Evolutionary conservation across 1,140 invertebrate species (phyloP).

Genomic region (Procambarus clarkii): DNA sequence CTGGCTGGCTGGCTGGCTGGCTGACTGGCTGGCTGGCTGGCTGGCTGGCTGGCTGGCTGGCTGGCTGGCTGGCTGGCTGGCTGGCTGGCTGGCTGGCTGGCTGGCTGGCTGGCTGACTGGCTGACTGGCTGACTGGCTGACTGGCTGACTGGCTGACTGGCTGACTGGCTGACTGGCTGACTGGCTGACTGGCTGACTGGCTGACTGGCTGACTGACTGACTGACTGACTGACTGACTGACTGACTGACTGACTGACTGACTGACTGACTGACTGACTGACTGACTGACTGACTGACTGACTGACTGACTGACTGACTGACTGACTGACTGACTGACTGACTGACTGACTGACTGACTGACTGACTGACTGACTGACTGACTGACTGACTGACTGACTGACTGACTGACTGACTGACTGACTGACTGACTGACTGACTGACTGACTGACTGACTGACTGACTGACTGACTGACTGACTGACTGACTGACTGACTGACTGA

Average conservation of each 20-base stretch:
- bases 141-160: too few species aligned
- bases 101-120: too few species aligned
- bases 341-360: constrained; percentile 18
- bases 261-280: constrained; percentile 38
- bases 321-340: constrained; percentile 42
- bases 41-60: too few species aligned
- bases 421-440: constrained; percentile 42
- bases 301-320: constrained; percentile 41
- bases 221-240: constrained; percentile 26
- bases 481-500: constrained; percentile 51
- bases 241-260: constrained; percentile 48
- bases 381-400: too few species aligned
- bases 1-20: too few species aligned
- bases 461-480: constrained; percentile 53
- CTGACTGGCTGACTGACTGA: too few species aligned
- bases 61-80: too few species aligned
- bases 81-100: too few species aligned
- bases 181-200: too few species aligned
- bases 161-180: too few species aligned
- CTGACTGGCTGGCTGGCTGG: too few species aligned
- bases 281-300: constrained; percentile 39
- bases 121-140: too few species aligned
- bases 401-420: not conserved
- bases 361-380: constrained; percentile 38
- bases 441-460: constrained; percentile 51